Conservation (phyloP, 2,113 vertebrate genomes). For the Conger conger region DNA sequence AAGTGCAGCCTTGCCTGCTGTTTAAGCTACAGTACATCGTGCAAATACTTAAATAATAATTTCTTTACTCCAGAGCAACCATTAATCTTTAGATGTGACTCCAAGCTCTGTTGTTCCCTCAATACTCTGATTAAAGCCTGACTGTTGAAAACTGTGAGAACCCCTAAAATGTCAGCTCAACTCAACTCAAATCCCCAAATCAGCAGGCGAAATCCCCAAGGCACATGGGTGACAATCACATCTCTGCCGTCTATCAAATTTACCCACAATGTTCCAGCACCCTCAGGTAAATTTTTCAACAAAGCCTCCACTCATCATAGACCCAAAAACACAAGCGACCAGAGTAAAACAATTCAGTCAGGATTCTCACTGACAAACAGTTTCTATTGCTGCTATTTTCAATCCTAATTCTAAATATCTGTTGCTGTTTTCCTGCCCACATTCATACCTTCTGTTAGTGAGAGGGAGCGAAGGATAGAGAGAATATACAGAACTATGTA, state of each 20-base stretch:
- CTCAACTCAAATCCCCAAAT: slow-evolving; percentile 23
- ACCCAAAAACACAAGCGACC: neutral
- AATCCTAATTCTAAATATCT: neutral
- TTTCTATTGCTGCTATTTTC: slow-evolving; percentile 31
- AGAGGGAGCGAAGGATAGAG: neutral
- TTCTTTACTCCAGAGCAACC: neutral
- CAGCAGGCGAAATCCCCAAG: slow-evolving; percentile 55
- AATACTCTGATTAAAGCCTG: slow-evolving; percentile 25
- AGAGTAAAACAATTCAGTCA: slow-evolving; percentile 17
- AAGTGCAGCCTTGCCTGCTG: neutral
- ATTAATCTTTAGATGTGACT: neutral
- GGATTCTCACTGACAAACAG: neutral
- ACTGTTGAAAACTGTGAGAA: slow-evolving; percentile 16
- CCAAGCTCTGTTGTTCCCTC: neutral
- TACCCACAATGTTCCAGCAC: slow-evolving; percentile 19
- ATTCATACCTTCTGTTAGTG: neutral
- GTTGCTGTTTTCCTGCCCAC: neutral
- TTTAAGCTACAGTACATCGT: neutral
- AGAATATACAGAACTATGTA: slow-evolving; percentile 9
- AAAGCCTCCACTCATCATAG: neutral
- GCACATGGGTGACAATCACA: slow-evolving; percentile 59
- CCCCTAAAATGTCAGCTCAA: neutral
- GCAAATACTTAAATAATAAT: neutral
- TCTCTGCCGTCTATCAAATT: slow-evolving; percentile 26
- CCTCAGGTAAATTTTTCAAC: slow-evolving; percentile 12